These are phyloP conservation scores for Melieria picta DNA, from an alignment of 2,888 invertebrate species.

Conservation along the genomic window DNA sequence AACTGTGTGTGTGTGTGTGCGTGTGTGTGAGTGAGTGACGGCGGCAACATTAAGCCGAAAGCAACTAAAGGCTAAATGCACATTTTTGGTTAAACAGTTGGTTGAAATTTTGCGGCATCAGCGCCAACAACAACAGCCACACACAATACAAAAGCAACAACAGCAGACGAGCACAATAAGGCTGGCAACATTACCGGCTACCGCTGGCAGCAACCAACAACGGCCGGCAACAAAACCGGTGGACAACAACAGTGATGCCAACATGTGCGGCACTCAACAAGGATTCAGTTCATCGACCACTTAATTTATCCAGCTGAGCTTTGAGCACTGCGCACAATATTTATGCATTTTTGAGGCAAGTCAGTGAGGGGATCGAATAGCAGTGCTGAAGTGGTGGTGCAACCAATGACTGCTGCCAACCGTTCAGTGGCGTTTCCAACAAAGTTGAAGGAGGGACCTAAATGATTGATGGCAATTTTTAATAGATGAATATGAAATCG, in stretches of 20 bases:
- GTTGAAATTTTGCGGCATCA: conserved; percentile 32
- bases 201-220: conserved; percentile 15
- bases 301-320: conserved; percentile 56
- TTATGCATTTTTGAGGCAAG: conserved; percentile 21
- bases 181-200: conserved; percentile 18
- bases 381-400: background rate
- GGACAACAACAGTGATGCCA: background rate
- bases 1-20: background rate
- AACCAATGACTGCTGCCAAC: no score
- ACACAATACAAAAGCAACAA: background rate
- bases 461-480: no score
- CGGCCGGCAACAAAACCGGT: background rate
- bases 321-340: conserved; percentile 23
- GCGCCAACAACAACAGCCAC: background rate
- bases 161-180: background rate
- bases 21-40: background rate
- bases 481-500: no score
- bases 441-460: no score
- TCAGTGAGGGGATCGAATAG: conserved; percentile 4
- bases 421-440: no score
- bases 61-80: conserved; percentile 19
- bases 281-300: conserved; percentile 63
- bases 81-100: conserved; percentile 24
- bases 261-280: conserved; percentile 52
- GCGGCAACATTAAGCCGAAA: background rate